Conservation (phyloP, 1,140 invertebrate genomes). For the Drosophila kanapiae region DNA sequence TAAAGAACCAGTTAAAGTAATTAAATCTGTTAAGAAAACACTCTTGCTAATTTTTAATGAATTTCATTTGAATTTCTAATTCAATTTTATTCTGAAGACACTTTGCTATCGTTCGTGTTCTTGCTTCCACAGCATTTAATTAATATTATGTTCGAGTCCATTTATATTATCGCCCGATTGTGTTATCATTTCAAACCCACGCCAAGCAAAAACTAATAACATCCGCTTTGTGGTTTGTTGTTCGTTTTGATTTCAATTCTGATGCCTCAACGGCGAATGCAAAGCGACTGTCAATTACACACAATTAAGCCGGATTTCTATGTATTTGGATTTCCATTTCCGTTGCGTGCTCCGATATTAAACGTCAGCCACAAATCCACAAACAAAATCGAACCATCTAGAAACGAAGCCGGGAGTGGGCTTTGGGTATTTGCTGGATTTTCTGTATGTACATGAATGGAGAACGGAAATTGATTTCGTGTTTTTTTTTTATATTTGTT, state of each 20-base stretch:
- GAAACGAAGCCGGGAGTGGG: not conserved
- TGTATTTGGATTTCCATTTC: constrained; percentile 73
- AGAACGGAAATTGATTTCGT: constrained; percentile 78
- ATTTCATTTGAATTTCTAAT: not conserved
- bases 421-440: constrained; percentile 6
- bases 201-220: constrained; percentile 57
- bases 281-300: constrained; percentile 74
- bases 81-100: no score
- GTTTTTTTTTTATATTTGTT: constrained; percentile 60
- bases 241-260: constrained; percentile 42
- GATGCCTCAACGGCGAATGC: constrained; percentile 52
- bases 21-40: not conserved
- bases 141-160: not conserved
- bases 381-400: constrained; percentile 48
- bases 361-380: constrained; percentile 60
- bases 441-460: constrained; percentile 25
- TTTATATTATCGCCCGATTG: constrained; percentile 7
- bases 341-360: constrained; percentile 53
- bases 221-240: constrained; percentile 62
- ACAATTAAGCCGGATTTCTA: constrained; percentile 73
- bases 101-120: not conserved
- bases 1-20: no score
- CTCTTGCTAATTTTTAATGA: not conserved
- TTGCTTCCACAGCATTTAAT: constrained; percentile 1
- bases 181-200: constrained; percentile 9